Percentiles rank a stretch among this genome's conserved stretches.
Conservation (phyloP, 2,797 vertebrate species). For the Thamnophis elegans region DNA sequence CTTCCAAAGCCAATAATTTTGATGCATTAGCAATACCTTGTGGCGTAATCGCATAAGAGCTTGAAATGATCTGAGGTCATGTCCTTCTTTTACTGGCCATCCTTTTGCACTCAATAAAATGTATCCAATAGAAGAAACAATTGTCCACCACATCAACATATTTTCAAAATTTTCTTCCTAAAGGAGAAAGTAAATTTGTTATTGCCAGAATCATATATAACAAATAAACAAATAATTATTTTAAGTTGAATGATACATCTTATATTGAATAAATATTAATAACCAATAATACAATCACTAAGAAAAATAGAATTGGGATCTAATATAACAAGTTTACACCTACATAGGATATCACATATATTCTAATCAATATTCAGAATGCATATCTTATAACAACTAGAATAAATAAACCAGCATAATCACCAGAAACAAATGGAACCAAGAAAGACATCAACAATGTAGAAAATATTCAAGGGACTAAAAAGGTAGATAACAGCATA, state of each 20-base stretch:
- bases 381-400: neutral
- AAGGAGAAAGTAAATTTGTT: slow-evolving; percentile 62
- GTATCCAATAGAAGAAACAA: slow-evolving; percentile 77
- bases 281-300: neutral
- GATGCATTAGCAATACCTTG: slow-evolving; percentile 82
- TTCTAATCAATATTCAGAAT: neutral
- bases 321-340: neutral
- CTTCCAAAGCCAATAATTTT: slow-evolving; percentile 45
- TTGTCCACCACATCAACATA: slow-evolving; percentile 77
- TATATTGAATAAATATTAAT: neutral
- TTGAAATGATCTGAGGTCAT: slow-evolving; percentile 76
- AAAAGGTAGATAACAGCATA: neutral
- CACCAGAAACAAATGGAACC: neutral
- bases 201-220: slow-evolving; percentile 42
- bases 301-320: neutral
- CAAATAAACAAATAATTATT: neutral
- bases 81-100: slow-evolving; percentile 79
- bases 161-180: slow-evolving; percentile 79
- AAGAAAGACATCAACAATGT: neutral
- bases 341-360: neutral
- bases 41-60: slow-evolving; percentile 87
- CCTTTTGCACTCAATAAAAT: slow-evolving; percentile 73
- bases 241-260: neutral
- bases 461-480: neutral
- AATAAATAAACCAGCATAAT: slow-evolving; percentile 10